Evolutionary conservation across 2,888 invertebrate genomes (phyloP).

Genomic region (Carterocephalus palaemon): DNA sequence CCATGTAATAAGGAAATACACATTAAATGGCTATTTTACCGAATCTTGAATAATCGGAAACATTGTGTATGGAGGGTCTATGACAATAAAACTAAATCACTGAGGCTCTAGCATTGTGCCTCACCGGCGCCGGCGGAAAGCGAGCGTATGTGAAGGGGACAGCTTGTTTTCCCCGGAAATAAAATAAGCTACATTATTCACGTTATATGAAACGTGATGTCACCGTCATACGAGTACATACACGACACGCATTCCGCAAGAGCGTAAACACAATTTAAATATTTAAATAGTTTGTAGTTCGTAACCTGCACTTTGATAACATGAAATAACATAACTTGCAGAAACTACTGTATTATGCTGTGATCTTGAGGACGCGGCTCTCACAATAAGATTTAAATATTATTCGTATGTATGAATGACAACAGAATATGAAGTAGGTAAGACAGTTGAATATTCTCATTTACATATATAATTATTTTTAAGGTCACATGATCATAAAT

Average conservation of each 20-base stretch:
- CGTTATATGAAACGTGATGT: slow-evolving; percentile 1
- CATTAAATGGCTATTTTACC: slow-evolving; percentile 37
- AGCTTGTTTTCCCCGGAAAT: slow-evolving; percentile 65
- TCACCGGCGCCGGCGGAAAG: slow-evolving; percentile 75
- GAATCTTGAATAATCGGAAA: slow-evolving; percentile 57
- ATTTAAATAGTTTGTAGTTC: slow-evolving; percentile 12
- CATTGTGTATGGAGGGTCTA: slow-evolving; percentile 62
- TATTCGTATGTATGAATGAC: background rate
- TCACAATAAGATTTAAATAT: slow-evolving; percentile 11
- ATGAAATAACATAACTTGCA: slow-evolving; percentile 14
- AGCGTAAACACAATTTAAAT: slow-evolving; percentile 12
- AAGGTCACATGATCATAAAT: too few species aligned
- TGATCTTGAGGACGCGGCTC: slow-evolving; percentile 9
- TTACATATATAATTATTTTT: too few species aligned
- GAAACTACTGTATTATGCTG: slow-evolving; percentile 14
- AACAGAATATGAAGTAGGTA: background rate
- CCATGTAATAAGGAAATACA: background rate
- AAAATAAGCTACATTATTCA: slow-evolving; percentile 53
- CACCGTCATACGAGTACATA: background rate
- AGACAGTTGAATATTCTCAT: too few species aligned
- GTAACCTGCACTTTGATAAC: slow-evolving; percentile 12
- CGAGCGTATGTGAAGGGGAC: slow-evolving; percentile 69
- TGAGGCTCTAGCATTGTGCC: slow-evolving; percentile 66
- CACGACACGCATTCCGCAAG: background rate
- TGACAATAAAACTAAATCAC: slow-evolving; percentile 78